Percentiles rank a stretch among this genome's conserved stretches.
These are phyloP conservation scores for Troglohyphantes excavatus DNA, from an alignment of 2,888 invertebrate species.

Conservation along the genomic window DNA sequence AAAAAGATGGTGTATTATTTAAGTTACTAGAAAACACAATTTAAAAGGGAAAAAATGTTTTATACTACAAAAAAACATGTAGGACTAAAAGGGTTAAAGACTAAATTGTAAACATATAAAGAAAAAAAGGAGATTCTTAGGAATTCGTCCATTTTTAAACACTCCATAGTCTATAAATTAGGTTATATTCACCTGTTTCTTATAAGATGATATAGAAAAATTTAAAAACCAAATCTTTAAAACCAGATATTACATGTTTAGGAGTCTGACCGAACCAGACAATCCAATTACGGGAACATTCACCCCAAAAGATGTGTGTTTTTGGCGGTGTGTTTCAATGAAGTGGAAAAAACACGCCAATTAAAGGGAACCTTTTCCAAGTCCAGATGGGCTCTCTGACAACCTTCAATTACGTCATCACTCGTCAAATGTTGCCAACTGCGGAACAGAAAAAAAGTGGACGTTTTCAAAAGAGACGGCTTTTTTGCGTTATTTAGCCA, in stretches of 20 bases:
- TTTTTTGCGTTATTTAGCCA: slow-evolving; percentile 63
- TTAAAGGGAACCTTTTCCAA: not conserved
- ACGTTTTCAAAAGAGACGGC: slow-evolving; percentile 66
- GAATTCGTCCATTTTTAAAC: no score
- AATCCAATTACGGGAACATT: not conserved
- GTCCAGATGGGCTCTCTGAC: not conserved
- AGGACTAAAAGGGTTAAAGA: no score
- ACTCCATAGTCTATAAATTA: no score
- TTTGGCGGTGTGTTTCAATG: slow-evolving; percentile 4
- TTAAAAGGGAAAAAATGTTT: no score
- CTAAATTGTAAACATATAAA: no score
- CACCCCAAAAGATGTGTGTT: not conserved
- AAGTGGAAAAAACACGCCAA: not conserved
- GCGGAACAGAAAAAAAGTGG: not conserved
- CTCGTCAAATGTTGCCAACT: not conserved
- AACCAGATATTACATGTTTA: not conserved
- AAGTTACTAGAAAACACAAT: no score
- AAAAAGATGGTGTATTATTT: no score
- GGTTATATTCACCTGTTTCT: no score
- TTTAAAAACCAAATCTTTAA: no score
- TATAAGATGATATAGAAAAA: no score
- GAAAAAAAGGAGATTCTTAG: no score
- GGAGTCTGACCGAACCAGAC: not conserved
- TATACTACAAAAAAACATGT: no score
- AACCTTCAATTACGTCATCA: not conserved